Conservation (phyloP, 53 echinoderm and acorn worm genomes). For the Echinometra lucunter region DNA sequence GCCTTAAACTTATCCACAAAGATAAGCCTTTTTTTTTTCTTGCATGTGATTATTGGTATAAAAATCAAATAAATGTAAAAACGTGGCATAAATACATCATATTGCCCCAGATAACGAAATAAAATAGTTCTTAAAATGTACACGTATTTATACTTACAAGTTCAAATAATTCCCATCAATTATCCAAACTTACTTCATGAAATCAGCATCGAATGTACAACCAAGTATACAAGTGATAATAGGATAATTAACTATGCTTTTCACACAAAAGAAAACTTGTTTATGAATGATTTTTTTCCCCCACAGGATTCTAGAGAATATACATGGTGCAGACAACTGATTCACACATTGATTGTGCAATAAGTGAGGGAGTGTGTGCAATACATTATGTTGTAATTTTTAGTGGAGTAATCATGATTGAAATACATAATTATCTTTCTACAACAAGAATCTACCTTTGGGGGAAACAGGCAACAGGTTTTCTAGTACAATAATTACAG, state of each 20-base stretch:
- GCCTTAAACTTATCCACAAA: neutral
- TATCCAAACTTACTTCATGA: conserved; percentile 37
- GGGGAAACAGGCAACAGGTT: neutral
- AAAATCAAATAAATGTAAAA: conserved; percentile 41
- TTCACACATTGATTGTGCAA: neutral
- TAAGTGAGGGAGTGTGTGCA: neutral
- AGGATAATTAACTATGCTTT: neutral
- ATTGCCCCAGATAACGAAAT: conserved; percentile 63
- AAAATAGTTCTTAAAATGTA: conserved; percentile 37
- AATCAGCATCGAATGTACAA: neutral
- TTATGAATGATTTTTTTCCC: neutral
- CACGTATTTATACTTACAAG: conserved; percentile 43
- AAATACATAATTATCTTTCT: neutral
- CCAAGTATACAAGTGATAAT: neutral
- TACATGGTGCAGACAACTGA: neutral
- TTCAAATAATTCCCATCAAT: neutral
- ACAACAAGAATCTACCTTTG: neutral
- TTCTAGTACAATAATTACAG: neutral
- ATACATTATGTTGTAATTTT: neutral
- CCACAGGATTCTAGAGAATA: neutral
- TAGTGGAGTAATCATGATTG: neutral
- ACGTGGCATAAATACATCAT: conserved; percentile 61
- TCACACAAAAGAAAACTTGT: neutral
- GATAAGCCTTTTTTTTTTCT: neutral
- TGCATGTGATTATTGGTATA: conserved; percentile 15